Evolutionary conservation across 2,113 vertebrate species (phyloP).

Genomic region (Steatornis caripensis): DNA sequence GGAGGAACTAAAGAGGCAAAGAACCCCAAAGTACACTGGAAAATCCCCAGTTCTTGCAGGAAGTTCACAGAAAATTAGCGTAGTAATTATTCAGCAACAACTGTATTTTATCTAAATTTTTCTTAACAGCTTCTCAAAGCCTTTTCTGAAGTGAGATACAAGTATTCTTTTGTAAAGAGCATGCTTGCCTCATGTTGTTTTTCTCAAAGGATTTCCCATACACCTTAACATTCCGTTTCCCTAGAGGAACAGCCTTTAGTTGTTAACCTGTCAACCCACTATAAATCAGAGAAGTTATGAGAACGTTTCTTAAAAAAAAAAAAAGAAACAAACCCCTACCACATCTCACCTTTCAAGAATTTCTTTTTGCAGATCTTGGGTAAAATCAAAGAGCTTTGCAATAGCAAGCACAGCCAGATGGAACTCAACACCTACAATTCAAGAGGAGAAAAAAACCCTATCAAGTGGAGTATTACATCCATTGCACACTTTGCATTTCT

Average conservation of each 20-base stretch:
- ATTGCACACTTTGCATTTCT: neutral
- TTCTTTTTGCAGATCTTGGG: conserved; percentile 85
- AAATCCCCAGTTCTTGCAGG: neutral
- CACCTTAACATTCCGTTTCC: neutral
- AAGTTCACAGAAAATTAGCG: neutral
- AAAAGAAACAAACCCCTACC: too few relatives aligned
- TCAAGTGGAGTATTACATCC: neutral
- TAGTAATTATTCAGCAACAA: neutral
- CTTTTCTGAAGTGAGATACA: neutral
- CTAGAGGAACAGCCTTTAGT: neutral
- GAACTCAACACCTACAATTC: conserved; percentile 83
- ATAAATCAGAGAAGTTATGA: neutral
- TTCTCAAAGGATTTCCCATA: neutral
- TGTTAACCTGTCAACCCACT: neutral
- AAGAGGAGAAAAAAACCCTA: neutral
- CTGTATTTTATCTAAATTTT: neutral
- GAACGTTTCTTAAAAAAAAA: neutral
- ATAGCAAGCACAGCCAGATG: conserved; percentile 84
- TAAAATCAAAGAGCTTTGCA: conserved; percentile 89
- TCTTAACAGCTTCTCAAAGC: neutral
- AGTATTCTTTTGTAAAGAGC: neutral
- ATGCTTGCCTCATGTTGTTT: neutral
- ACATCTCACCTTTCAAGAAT: conserved; percentile 86
- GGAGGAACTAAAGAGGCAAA: neutral
- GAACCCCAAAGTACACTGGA: neutral